A percentile compares a stretch with the other conserved stretches of the same genome.
phyloP scores from a whole-genome alignment of 2,113 vertebrate species.

The Acrocephalus kingi region DNA sequence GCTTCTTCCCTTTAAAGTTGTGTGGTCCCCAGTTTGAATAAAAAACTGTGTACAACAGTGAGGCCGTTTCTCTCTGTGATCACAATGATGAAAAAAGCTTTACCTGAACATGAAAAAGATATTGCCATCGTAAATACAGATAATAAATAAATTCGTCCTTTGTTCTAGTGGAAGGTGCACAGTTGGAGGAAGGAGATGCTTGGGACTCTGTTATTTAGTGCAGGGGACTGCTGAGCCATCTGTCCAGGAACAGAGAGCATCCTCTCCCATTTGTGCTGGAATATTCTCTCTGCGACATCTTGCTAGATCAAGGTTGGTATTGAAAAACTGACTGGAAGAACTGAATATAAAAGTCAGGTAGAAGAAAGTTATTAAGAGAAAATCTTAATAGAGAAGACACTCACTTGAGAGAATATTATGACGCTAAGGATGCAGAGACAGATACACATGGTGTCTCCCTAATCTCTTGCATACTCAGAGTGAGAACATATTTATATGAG shows the following conservation, averaged over 20 bases:
- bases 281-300: conserved; percentile 4
- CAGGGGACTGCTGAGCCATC: conserved; percentile 51
- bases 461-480: neutral
- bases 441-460: neutral
- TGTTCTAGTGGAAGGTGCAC: conserved; percentile 35
- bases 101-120: neutral
- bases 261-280: conserved; percentile 31
- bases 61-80: neutral
- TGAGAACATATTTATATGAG: neutral
- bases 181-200: conserved; percentile 38
- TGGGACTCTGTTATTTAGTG: conserved; percentile 57
- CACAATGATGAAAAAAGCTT: neutral
- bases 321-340: neutral
- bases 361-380: conserved; percentile 11
- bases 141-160: neutral
- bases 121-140: neutral
- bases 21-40: neutral
- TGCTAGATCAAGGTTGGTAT: neutral
- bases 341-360: neutral
- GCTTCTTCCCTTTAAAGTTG: neutral
- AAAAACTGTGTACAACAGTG: neutral
- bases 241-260: conserved; percentile 31
- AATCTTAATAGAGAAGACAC: neutral
- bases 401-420: neutral
- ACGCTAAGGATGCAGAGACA: neutral